Percentiles rank a stretch among this genome's conserved stretches.
Conservation (phyloP, 2,888 invertebrate species). For the Stramonita haemastoma region DNA sequence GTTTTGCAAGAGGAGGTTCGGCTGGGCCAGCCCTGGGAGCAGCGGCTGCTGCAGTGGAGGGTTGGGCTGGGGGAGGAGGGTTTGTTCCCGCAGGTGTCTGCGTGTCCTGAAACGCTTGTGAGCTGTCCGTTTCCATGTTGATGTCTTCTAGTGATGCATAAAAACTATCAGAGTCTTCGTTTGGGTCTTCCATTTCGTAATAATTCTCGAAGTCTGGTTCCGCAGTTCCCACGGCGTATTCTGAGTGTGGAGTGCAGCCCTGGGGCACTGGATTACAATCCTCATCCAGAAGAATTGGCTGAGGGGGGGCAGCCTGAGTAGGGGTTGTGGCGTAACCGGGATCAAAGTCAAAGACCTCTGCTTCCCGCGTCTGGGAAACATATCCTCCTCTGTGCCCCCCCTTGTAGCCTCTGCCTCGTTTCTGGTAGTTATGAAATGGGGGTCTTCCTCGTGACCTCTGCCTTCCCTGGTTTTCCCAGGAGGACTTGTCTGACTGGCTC, state of each 20-base stretch:
- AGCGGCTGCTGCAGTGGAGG: no score
- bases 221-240: neutral
- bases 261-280: constrained; percentile 11
- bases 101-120: neutral
- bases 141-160: neutral
- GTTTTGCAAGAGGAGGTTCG: neutral
- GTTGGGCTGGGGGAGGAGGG: no score
- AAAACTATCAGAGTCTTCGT: neutral
- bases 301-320: neutral
- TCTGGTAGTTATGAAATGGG: neutral
- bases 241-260: neutral
- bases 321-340: neutral
- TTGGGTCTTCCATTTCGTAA: neutral
- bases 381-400: neutral
- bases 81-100: no score
- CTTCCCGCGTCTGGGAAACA: neutral
- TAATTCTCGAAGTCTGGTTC: neutral
- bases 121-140: neutral
- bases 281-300: neutral
- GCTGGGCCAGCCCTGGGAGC: neutral
- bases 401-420: neutral
- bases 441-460: neutral
- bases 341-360: neutral
- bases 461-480: neutral
- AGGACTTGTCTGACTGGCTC: neutral